Evolutionary conservation across 2,888 invertebrate genomes (phyloP).

Genomic region (Cyclophora punctaria): DNA sequence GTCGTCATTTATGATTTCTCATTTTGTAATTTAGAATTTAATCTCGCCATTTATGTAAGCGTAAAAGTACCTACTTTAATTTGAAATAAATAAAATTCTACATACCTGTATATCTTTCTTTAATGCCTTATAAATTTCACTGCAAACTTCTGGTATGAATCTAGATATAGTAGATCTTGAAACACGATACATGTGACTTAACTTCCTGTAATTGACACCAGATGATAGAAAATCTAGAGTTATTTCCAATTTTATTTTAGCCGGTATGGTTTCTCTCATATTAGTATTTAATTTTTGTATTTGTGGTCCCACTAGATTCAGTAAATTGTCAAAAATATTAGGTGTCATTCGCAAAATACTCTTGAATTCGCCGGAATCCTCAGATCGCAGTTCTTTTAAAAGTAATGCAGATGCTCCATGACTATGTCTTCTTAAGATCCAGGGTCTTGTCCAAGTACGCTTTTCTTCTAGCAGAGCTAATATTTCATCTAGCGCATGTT

Average conservation of each 20-base stretch:
- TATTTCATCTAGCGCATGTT: conserved; percentile 2
- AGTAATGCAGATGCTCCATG: conserved; percentile 3
- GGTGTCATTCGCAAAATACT: conserved; percentile 5
- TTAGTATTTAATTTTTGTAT: conserved; percentile 1
- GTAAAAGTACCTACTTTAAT: conserved; percentile 8
- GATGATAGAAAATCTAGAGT: conserved; percentile 1
- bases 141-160: conserved; percentile 1
- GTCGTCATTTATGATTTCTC: conserved; percentile 10
- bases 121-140: neutral
- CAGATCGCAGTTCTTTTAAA: neutral
- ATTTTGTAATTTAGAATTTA: conserved; percentile 9
- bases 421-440: conserved; percentile 2
- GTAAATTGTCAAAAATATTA: conserved; percentile 1
- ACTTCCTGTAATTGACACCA: conserved; percentile 3
- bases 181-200: conserved; percentile 3
- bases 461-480: conserved; percentile 3
- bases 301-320: conserved; percentile 1
- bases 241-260: conserved; percentile 2
- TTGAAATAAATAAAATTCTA: conserved; percentile 1
- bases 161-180: neutral
- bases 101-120: conserved; percentile 1
- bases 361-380: conserved; percentile 3
- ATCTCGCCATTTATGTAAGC: conserved; percentile 11
- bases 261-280: conserved; percentile 2
- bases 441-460: neutral